phyloP scores from a whole-genome alignment of 2,113 vertebrate species.

The Psittacara wagleri region DNA sequence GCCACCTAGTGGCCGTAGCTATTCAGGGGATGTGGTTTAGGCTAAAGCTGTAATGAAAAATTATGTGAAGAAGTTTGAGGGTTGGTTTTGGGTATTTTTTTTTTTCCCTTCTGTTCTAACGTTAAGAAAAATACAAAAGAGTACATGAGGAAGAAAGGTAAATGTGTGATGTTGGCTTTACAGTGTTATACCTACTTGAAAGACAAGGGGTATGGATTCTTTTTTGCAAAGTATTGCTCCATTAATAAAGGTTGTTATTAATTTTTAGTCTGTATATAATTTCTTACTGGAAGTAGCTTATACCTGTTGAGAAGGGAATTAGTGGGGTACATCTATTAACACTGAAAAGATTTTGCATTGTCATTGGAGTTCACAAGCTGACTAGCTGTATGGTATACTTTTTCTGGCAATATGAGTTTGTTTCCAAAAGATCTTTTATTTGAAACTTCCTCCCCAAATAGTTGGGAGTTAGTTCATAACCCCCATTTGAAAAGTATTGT shows the following conservation, averaged over 20 bases:
- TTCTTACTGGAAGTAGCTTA: not conserved
- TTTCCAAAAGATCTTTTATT: not conserved
- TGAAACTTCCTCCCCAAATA: not conserved
- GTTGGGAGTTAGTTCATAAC: not conserved
- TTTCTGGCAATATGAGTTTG: not conserved
- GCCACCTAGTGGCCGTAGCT: conserved; percentile 43
- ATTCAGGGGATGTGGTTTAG: not conserved
- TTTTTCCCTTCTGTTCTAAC: not conserved
- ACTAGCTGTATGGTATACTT: not conserved
- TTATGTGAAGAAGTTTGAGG: not conserved
- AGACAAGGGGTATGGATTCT: not conserved
- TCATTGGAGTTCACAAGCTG: not conserved
- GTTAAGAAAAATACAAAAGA: not conserved
- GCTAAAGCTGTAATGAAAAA: not conserved
- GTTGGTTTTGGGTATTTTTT: not conserved
- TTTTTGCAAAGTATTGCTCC: not conserved
- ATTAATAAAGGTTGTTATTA: not conserved
- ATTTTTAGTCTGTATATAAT: not conserved
- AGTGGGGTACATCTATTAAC: not conserved
- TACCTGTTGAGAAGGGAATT: not conserved
- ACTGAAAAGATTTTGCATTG: not conserved
- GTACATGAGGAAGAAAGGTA: not conserved
- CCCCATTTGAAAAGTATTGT: not conserved
- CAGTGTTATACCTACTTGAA: not conserved
- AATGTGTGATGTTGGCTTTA: not conserved